Evolutionary conservation across 2,888 invertebrate genomes (phyloP), one percentile per base, ranked within the genome.

Genomic region (Yponomeuta sedellus): DNA sequence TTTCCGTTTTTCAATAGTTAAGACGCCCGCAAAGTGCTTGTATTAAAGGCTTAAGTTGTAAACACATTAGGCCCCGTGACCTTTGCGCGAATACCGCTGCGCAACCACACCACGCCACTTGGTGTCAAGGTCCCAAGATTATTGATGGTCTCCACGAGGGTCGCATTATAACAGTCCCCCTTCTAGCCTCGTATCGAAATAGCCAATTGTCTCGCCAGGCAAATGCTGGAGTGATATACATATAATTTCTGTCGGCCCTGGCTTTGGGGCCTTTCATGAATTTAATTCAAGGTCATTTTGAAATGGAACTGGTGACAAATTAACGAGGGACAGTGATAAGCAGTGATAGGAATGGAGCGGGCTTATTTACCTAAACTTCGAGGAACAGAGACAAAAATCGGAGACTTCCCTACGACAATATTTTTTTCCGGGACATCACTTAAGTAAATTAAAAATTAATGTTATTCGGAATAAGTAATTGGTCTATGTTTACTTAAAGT

Each of bases 1-100:
- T 16, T 12, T 52, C 44, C 44, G 3, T 34, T 8, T 34, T 34
- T 8, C 34, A 34, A 34, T 34, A 34, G 34, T 34, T 11, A 62
- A 62, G 79, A 82, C 79, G 79, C 79, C 82, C 79, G 80, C 83
- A 81, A 84, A 84, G 78, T 83, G 81, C 78, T 74, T 76, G 16
- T 16, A 39, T 16, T 62, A 62, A 74, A 78, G 76, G 76, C 77
- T 79, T 75, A 72, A 76, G 74, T 79, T 73, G 71, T 83, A 80
- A 85, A 81, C 78, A 79, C 75, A 80, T 83, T 82, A 82, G 73
- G 73, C 73, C 75, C 85, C 86, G 85, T 87, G 86, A 86, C 87
- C 87, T 77, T 76, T 68, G 71, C 69, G 73, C 67, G 72, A 76
- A 72, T 76, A 76, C 70, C 70, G 71, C 70, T 74, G 44, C 63